Evolutionary conservation across 2,113 vertebrate genomes (phyloP).

Genomic region (Nothocercus julius): DNA sequence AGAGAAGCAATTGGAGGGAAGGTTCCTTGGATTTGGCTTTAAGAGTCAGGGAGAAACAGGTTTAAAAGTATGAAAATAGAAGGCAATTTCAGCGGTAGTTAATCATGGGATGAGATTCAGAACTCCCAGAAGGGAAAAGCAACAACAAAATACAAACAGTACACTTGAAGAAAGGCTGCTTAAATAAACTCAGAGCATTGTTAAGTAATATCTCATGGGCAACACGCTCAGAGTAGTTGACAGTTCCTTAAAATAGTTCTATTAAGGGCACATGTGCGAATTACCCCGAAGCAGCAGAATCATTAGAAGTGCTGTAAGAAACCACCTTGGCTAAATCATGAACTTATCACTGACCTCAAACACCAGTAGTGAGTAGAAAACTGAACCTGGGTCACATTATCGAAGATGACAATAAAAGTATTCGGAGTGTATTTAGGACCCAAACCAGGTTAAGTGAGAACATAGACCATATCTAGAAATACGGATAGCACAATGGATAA

Average conservation of each 20-base stretch:
- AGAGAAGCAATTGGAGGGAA: not conserved
- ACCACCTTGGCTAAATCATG: not conserved
- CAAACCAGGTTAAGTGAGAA: not conserved
- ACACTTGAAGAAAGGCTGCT: not conserved
- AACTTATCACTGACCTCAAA: not conserved
- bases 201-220: not conserved
- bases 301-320: not conserved
- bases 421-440: not conserved
- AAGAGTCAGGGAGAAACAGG: not conserved
- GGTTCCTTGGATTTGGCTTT: not conserved
- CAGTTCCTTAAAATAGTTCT: slow-evolving; percentile 21
- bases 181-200: not conserved
- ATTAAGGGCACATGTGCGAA: not conserved
- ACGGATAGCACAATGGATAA: not conserved
- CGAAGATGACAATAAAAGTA: not conserved
- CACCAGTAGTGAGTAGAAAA: not conserved
- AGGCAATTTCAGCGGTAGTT: not conserved
- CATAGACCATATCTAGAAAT: not conserved
- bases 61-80: not conserved
- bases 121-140: not conserved
- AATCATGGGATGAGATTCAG: not conserved
- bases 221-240: not conserved
- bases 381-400: not conserved
- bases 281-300: slow-evolving; percentile 36
- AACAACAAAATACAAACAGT: not conserved